Percentiles rank a stretch among this genome's conserved stretches.
phyloP scores from a whole-genome alignment of 2,113 vertebrate genomes.

The Rattus norvegicus region DNA sequence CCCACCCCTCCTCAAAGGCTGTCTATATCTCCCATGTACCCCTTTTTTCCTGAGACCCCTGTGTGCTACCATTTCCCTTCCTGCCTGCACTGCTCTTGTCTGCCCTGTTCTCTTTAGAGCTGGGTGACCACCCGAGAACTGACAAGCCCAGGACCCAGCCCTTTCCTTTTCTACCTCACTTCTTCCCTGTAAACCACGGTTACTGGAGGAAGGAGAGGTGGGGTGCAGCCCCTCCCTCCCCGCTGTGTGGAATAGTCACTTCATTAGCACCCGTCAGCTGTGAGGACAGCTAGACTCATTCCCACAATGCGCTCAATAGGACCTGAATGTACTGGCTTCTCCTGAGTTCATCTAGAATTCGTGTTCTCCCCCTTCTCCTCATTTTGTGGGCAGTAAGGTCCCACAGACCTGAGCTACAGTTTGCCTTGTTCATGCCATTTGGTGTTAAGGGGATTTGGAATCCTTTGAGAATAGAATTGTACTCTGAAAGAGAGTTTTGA shows the following conservation, averaged over 20 bases:
- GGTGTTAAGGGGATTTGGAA: constrained; percentile 26
- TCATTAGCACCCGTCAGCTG: neutral
- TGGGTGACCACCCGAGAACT: neutral
- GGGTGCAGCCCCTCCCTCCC: neutral
- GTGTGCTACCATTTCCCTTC: neutral
- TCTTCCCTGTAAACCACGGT: neutral
- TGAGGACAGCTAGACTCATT: neutral
- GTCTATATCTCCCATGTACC: neutral
- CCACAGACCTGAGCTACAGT: neutral
- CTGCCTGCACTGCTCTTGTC: neutral
- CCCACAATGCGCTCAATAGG: neutral
- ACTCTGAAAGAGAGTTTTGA: neutral
- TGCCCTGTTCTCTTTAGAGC: neutral
- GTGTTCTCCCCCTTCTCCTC: neutral
- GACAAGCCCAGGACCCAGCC: neutral
- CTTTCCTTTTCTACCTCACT: neutral
- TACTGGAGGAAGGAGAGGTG: neutral
- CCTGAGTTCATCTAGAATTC: neutral
- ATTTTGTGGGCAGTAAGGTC: neutral
- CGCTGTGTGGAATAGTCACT: neutral
- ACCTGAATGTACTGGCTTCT: neutral
- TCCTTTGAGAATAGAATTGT: neutral
- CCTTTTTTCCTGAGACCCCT: neutral
- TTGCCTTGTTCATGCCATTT: neutral
- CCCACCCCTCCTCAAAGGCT: neutral